Evolutionary conservation across 2,113 vertebrate species (phyloP).

Genomic region (Amblyopsis rosae): DNA sequence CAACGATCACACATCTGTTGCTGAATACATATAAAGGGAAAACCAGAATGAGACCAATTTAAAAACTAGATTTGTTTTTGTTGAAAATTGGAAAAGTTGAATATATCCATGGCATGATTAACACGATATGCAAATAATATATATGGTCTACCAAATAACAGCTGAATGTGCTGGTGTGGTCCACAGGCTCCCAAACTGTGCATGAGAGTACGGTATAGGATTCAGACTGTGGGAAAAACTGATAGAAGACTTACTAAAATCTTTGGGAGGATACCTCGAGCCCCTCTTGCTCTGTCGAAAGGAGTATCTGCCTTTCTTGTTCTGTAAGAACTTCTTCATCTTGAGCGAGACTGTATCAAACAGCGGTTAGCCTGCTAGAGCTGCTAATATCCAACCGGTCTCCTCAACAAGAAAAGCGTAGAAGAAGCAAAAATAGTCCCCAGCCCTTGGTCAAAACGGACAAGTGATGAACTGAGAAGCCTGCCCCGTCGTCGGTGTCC

Average conservation of each 20-base stretch:
- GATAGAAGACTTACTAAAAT: slow-evolving; percentile 82
- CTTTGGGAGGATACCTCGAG: slow-evolving; percentile 68
- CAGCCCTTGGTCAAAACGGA: slow-evolving; percentile 41
- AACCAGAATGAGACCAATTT: no score
- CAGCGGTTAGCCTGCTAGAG: slow-evolving; percentile 43
- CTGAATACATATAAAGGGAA: no score
- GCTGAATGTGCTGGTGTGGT: slow-evolving; percentile 32
- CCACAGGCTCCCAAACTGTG: slow-evolving; percentile 17
- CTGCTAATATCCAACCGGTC: slow-evolving; percentile 41
- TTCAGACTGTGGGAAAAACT: slow-evolving; percentile 32
- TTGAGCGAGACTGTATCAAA: slow-evolving; percentile 44
- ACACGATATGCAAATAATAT: neutral
- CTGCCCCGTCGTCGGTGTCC: slow-evolving; percentile 47
- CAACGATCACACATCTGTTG: no score
- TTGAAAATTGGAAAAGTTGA: neutral
- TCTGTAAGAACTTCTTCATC: slow-evolving; percentile 71
- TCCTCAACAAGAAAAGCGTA: slow-evolving; percentile 21
- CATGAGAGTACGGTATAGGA: slow-evolving; percentile 21
- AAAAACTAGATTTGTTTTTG: no score
- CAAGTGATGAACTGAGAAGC: slow-evolving; percentile 32
- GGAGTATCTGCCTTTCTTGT: slow-evolving; percentile 62
- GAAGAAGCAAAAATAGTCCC: slow-evolving; percentile 10
- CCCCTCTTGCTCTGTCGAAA: slow-evolving; percentile 66
- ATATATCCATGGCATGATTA: slow-evolving; percentile 1
- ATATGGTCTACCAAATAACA: neutral